phyloP scores from a whole-genome alignment of 2,797 vertebrate genomes.

The Phoxinus dragarum region DNA sequence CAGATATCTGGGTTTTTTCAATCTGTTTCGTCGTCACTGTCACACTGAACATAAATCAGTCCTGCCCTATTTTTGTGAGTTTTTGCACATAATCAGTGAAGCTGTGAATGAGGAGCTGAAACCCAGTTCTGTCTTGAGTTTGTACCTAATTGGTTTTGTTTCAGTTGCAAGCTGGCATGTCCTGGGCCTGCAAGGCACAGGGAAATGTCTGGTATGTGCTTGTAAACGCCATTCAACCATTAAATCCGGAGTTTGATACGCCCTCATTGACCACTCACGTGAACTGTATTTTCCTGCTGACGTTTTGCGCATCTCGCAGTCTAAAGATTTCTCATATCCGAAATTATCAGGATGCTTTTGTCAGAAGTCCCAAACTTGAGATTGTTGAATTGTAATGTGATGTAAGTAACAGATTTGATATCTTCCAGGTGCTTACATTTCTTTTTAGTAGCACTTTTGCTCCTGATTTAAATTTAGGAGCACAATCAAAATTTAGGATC shows the following conservation, averaged over 20 bases:
- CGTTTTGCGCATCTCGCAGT: not conserved
- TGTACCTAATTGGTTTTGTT: constrained; percentile 25
- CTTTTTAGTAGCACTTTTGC: not conserved
- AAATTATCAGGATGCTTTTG: not conserved
- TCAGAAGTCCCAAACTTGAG: not conserved
- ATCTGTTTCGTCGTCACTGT: not conserved
- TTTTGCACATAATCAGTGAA: constrained; percentile 8
- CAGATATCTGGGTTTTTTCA: not conserved
- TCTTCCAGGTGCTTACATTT: not conserved
- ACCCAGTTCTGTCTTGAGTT: constrained; percentile 1
- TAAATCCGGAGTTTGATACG: constrained; percentile 19
- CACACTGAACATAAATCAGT: not conserved
- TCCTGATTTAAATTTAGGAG: no score
- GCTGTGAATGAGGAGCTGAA: constrained; percentile 8
- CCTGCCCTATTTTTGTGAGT: not conserved
- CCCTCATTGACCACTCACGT: not conserved
- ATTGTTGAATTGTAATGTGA: not conserved
- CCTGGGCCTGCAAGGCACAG: not conserved
- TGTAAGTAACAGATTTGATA: not conserved
- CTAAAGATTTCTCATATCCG: not conserved
- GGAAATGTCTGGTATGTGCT: constrained; percentile 27
- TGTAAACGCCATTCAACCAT: constrained; percentile 23
- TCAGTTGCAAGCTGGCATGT: constrained; percentile 30
- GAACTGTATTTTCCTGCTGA: constrained; percentile 1
- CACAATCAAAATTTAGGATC: not conserved